A percentile compares a stretch with the other conserved stretches of the same genome.
Evolutionary conservation across 1,140 invertebrate genomes (phyloP).

Genomic region (Bombus waltoni): DNA sequence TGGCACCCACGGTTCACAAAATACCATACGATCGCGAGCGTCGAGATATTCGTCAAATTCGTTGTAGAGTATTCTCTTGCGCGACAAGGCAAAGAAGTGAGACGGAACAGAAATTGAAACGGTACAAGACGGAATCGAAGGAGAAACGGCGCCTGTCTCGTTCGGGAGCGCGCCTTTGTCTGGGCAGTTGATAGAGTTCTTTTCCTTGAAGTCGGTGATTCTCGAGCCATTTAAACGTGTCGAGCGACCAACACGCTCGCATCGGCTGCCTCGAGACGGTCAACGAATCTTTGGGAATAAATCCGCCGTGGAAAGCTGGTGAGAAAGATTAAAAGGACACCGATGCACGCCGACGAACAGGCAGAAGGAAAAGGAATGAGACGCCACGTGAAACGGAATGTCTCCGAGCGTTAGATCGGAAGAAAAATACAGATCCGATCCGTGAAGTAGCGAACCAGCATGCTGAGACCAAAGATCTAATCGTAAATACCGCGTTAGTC

Average conservation of each 20-base stretch:
- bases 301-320: too few relatives aligned
- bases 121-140: constrained; percentile 36
- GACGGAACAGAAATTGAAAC: neutral
- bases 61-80: neutral
- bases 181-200: constrained; percentile 31
- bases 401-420: neutral
- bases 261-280: constrained; percentile 11
- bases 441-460: neutral
- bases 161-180: constrained; percentile 29
- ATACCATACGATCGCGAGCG: constrained; percentile 11
- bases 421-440: constrained; percentile 24
- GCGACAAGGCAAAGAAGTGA: too few relatives aligned
- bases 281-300: constrained; percentile 36
- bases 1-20: neutral
- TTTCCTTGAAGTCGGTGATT: neutral
- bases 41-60: constrained; percentile 18
- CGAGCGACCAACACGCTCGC: constrained; percentile 1
- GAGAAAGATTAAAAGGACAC: constrained; percentile 43
- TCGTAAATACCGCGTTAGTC: constrained; percentile 7
- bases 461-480: neutral
- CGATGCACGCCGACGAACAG: neutral
- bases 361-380: neutral
- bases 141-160: constrained; percentile 32
- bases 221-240: constrained; percentile 20
- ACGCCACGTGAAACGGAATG: constrained; percentile 10